phyloP scores from a whole-genome alignment of 2,797 vertebrate species.

The Sarcophilus harrisii region DNA sequence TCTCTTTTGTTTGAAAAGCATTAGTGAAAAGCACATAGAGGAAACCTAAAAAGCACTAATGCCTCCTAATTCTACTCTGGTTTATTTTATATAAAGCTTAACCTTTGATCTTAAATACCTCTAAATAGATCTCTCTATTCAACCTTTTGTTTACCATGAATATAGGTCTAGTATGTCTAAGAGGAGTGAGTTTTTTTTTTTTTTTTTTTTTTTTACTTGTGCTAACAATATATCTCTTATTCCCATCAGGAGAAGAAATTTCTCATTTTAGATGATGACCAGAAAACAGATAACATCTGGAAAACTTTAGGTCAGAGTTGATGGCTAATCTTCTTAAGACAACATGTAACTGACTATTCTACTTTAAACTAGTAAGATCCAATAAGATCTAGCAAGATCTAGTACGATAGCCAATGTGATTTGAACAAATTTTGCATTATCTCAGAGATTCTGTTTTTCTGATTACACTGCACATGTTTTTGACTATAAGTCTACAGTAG shows the following conservation, averaged over 20 bases:
- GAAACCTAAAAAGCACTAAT: too few relatives aligned
- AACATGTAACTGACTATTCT: neutral
- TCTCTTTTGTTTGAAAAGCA: neutral
- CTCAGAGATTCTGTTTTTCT: neutral
- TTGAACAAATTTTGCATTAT: neutral
- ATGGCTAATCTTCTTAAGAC: neutral
- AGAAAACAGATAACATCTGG: neutral
- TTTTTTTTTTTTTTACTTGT: neutral
- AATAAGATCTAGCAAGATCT: neutral
- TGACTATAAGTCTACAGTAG: neutral
- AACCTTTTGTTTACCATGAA: neutral
- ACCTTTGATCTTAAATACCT: neutral
- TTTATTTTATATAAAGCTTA: neutral
- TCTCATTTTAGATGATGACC: neutral
- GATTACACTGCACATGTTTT: neutral
- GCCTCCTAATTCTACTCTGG: neutral
- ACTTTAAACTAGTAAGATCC: neutral
- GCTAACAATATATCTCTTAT: neutral
- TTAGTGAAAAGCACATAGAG: neutral
- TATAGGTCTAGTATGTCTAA: neutral
- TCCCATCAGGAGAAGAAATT: neutral
- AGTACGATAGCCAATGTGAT: neutral
- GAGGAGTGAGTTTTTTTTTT: neutral
- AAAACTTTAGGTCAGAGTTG: neutral
- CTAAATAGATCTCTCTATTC: neutral